These are phyloP conservation scores for Clarias platycephalus DNA, from an alignment of 2,797 vertebrate genomes.

Conservation along the genomic window DNA sequence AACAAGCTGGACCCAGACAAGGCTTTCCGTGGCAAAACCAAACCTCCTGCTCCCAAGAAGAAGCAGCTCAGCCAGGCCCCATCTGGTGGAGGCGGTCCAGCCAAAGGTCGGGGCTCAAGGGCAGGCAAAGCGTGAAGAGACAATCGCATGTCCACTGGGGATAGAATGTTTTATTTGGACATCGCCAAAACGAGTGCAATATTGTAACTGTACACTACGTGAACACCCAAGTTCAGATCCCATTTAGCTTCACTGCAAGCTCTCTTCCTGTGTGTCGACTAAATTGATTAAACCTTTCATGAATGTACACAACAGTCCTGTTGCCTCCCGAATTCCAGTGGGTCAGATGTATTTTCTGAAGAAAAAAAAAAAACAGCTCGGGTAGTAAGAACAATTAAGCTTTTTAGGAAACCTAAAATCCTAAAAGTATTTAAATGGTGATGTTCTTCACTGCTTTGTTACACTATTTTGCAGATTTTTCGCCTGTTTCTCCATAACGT, in stretches of 20 bases:
- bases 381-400: not conserved
- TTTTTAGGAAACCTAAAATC: not conserved
- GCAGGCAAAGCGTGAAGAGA: conserved; percentile 62
- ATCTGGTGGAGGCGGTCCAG: conserved; percentile 47
- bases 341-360: not conserved
- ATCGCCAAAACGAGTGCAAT: not conserved
- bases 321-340: not conserved
- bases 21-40: conserved; percentile 87
- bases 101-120: conserved; percentile 64
- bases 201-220: not conserved
- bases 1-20: conserved; percentile 92
- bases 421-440: not conserved
- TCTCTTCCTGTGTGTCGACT: not conserved
- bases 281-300: not conserved
- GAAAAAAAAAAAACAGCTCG: not conserved
- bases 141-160: conserved; percentile 57
- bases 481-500: not conserved
- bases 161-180: conserved; percentile 8
- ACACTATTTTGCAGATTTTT: not conserved
- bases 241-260: not conserved
- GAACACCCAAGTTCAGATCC: not conserved
- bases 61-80: conserved; percentile 73
- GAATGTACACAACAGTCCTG: not conserved
- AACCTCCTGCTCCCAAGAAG: conserved; percentile 83
- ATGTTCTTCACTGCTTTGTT: not conserved